Conservation (phyloP, 2,888 invertebrate genomes). For the Dioctria linearis region DNA sequence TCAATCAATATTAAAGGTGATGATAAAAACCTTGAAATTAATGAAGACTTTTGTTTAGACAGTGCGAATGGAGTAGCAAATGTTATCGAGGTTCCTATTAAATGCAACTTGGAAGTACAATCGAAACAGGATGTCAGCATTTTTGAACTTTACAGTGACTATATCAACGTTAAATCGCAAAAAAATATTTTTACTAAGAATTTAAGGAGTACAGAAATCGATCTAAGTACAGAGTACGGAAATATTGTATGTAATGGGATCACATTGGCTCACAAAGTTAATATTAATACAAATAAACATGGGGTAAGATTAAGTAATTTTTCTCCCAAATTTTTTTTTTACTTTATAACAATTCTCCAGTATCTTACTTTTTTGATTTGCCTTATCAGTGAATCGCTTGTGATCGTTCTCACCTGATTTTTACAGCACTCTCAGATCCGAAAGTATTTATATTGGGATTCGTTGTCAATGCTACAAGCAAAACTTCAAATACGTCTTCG, state of each 20-base stretch:
- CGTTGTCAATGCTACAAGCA: too few species aligned
- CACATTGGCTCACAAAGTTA: constrained; percentile 64
- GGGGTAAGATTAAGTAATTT: constrained; percentile 60
- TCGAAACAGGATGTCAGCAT: constrained; percentile 62
- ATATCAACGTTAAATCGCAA: constrained; percentile 62
- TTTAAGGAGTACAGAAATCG: constrained; percentile 64
- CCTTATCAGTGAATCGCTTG: too few species aligned
- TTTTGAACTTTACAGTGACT: constrained; percentile 64
- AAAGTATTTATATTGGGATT: too few species aligned
- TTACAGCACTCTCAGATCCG: too few species aligned
- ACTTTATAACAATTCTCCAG: too few species aligned
- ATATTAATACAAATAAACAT: constrained; percentile 62
- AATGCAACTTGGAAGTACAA: constrained; percentile 64
- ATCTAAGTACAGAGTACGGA: constrained; percentile 64
- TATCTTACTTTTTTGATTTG: too few species aligned
- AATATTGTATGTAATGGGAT: constrained; percentile 65
- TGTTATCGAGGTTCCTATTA: constrained; percentile 65
- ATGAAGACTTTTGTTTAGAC: not conserved
- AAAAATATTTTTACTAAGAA: constrained; percentile 65
- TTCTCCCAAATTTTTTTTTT: too few species aligned
- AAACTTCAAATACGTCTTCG: too few species aligned
- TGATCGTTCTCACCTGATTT: too few species aligned
- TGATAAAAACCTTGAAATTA: constrained; percentile 46
- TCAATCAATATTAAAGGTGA: constrained; percentile 36
- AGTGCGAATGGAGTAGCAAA: constrained; percentile 35